phyloP scores from a whole-genome alignment of 53 echinoderm and acorn worm genomes.

The Antedon mediterranea region DNA sequence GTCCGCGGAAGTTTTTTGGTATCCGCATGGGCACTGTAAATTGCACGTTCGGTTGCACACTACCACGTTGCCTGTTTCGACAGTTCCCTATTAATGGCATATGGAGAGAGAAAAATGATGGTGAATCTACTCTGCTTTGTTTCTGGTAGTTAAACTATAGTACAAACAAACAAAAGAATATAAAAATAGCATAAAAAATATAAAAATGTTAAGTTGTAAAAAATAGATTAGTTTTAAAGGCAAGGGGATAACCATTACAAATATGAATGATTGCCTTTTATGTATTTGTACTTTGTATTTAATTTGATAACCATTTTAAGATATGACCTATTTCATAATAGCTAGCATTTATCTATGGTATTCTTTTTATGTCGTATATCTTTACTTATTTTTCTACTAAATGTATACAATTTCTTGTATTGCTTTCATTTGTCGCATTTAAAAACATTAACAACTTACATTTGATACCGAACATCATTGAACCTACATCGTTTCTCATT shows the following conservation, averaged over 20 bases:
- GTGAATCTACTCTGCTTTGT: too few relatives aligned
- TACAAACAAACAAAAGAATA: too few relatives aligned
- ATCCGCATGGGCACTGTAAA: too few relatives aligned
- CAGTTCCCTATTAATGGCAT: too few relatives aligned
- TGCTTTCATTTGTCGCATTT: neutral
- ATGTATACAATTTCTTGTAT: neutral
- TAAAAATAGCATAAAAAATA: neutral
- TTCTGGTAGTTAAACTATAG: too few relatives aligned
- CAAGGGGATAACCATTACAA: neutral
- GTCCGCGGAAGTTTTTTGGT: too few relatives aligned
- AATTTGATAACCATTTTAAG: neutral
- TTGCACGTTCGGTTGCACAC: too few relatives aligned
- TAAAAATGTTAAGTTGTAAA: neutral
- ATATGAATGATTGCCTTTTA: neutral
- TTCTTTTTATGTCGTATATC: neutral
- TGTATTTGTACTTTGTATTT: neutral
- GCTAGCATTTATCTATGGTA: neutral
- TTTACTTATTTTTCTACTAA: neutral
- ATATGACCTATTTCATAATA: neutral
- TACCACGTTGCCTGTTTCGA: too few relatives aligned
- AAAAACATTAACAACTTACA: neutral
- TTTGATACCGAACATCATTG: neutral
- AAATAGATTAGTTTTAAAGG: neutral
- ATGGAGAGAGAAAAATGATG: too few relatives aligned
- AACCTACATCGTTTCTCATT: neutral